Evolutionary conservation across 30 jellyfish, hydroid and myxozoan genomes (phyloP).

Genomic region (Aurelia sp.): DNA sequence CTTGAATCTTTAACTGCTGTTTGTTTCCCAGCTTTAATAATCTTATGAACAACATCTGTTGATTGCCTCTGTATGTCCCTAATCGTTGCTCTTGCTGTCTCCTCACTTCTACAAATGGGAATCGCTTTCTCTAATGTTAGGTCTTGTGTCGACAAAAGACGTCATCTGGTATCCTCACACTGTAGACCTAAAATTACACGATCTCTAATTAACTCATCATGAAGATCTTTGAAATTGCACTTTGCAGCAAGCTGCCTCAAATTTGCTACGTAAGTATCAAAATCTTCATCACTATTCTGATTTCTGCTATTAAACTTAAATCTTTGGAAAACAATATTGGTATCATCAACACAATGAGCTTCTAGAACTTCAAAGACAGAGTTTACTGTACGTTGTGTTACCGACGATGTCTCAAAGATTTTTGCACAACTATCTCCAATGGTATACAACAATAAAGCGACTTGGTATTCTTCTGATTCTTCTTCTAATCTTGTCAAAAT

Average conservation of each 20-base stretch:
- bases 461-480: slow-evolving; percentile 47
- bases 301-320: slow-evolving; percentile 50
- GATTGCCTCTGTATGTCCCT: slow-evolving; percentile 60
- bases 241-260: slow-evolving; percentile 55
- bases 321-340: slow-evolving; percentile 10
- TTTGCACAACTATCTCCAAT: slow-evolving; percentile 56
- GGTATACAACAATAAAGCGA: slow-evolving; percentile 54
- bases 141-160: too few relatives aligned
- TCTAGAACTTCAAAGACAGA: too few relatives aligned
- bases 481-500: slow-evolving; percentile 39
- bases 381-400: slow-evolving; percentile 33
- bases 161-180: too few relatives aligned
- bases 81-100: slow-evolving; percentile 49
- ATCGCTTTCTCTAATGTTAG: slow-evolving; percentile 39
- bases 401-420: slow-evolving; percentile 51
- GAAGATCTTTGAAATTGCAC: slow-evolving; percentile 41
- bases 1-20: slow-evolving; percentile 43
- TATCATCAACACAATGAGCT: slow-evolving; percentile 53
- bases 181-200: slow-evolving; percentile 40
- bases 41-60: slow-evolving; percentile 57
- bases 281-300: too few relatives aligned
- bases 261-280: slow-evolving; percentile 5
- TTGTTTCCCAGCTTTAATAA: slow-evolving; percentile 39
- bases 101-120: slow-evolving; percentile 60
- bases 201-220: too few relatives aligned